Base-by-base conservation (phyloP, 92 coral and sea anemone species). In the Ricordea florida region DNA sequence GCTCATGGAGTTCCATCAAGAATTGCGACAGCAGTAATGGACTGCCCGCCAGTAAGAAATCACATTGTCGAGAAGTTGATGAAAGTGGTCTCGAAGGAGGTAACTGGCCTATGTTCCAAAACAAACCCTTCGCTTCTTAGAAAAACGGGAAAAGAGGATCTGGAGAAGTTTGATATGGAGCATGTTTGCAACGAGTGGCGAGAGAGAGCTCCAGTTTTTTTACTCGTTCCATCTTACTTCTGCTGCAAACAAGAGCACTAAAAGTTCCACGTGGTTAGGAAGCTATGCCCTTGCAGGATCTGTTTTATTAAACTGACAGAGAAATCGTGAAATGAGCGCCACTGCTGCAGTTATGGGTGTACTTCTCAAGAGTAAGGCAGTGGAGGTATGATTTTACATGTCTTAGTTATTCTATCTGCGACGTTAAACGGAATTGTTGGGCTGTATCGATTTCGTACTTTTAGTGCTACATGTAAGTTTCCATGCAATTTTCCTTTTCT, bases 221-320 rank as follows among this genome's bases (percentile, higher is more conserved):
- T 87, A 81, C 50, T 58, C 85, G 0, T 79, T 85, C 43, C 53
- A 81, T 3, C n/a, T 72, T 51, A 72, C 82, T 16, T 41, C 57
- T 5, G 59, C 80, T 9, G 35, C 21, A 16, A 62, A 69, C 22
- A 69, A 58, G 61, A 68, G 55, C 33, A 72, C 46, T 17, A 64
- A 41, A 25, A 28, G 50, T 16, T 23, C 26, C 23, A 32, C 68
- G 18, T 69, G 79, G 77, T 33, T 71, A 44, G 61, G 69, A 57
- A 71, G 85, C 50, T 30, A 70, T 17, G 84, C 84, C 7, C 74
- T 86, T 10, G 79, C 92, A 18, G 87, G 91, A 7, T 86, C 91
- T 86, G 4, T 53, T 87, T 51, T 42, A 87, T n/a, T n/a, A n/a
- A n/a, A n/a, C n/a, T n/a, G 81, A 38, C 88, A 87, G 55, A 71